A percentile compares a stretch with the other conserved stretches of the same genome.
Conservation (phyloP, 2,888 invertebrate genomes). For the Tetropium fuscum region DNA sequence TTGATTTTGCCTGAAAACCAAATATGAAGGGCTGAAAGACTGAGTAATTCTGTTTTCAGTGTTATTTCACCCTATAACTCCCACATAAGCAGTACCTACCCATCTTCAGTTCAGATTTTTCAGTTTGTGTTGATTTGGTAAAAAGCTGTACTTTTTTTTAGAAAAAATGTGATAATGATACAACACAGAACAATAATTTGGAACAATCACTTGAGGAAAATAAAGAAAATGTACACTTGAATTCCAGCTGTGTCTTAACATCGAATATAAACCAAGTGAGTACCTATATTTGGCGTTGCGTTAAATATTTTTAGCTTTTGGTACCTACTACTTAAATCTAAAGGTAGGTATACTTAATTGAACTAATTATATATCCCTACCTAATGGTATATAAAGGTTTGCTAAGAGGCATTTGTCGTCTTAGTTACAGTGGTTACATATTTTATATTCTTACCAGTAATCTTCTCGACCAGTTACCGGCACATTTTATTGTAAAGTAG, state of each 20-base stretch:
- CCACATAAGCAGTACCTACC: slow-evolving; percentile 33
- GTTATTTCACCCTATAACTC: slow-evolving; percentile 41
- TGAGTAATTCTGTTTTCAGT: slow-evolving; percentile 41
- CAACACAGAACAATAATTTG: slow-evolving; percentile 49
- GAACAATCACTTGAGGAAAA: slow-evolving; percentile 48
- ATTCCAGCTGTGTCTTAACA: slow-evolving; percentile 41
- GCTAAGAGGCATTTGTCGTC: too few relatives aligned
- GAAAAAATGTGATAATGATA: slow-evolving; percentile 48
- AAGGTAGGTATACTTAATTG: too few relatives aligned
- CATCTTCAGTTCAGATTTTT: slow-evolving; percentile 34
- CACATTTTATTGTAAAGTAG: too few relatives aligned
- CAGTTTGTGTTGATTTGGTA: slow-evolving; percentile 13
- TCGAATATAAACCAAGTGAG: slow-evolving; percentile 43
- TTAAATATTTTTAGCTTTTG: too few relatives aligned
- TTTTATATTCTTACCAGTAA: too few relatives aligned
- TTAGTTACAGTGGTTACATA: too few relatives aligned
- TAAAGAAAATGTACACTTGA: slow-evolving; percentile 47
- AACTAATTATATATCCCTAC: too few relatives aligned
- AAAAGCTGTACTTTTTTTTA: slow-evolving; percentile 31
- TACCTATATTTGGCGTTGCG: too few relatives aligned
- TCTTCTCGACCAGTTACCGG: too few relatives aligned
- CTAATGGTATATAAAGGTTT: too few relatives aligned
- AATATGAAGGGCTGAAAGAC: slow-evolving; percentile 50
- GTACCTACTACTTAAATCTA: too few relatives aligned
- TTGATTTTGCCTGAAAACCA: slow-evolving; percentile 56